Evolutionary conservation across 1,140 invertebrate genomes (phyloP).

Genomic region (Camponotus floridanus): DNA sequence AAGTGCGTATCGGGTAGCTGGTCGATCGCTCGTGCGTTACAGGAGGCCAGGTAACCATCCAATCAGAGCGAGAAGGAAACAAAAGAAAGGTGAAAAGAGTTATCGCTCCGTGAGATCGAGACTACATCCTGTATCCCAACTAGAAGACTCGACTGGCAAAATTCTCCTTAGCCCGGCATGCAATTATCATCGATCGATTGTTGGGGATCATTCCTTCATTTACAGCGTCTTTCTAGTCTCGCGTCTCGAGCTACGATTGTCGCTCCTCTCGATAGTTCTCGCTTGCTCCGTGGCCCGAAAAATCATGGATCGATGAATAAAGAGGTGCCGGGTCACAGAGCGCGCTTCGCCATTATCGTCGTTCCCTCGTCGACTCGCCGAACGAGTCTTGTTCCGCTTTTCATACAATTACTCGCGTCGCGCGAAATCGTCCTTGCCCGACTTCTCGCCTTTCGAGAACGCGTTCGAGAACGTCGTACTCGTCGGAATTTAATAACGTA

Average conservation of each 20-base stretch:
- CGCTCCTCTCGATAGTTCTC: constrained; percentile 7
- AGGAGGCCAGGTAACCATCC: constrained; percentile 75
- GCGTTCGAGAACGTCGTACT: constrained; percentile 11
- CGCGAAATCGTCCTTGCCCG: constrained; percentile 59
- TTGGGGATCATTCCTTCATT: constrained; percentile 53
- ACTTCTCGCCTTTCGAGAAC: constrained; percentile 63
- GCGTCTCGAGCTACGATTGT: neutral
- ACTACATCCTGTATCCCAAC: constrained; percentile 78
- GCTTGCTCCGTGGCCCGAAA: constrained; percentile 62
- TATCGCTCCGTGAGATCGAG: constrained; percentile 84
- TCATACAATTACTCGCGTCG: constrained; percentile 17
- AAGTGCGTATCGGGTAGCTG: constrained; percentile 67
- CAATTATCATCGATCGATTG: constrained; percentile 78
- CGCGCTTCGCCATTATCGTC: constrained; percentile 14
- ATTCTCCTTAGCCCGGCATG: constrained; percentile 59
- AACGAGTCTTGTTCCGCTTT: constrained; percentile 16
- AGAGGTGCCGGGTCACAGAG: constrained; percentile 61
- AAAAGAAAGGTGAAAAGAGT: constrained; percentile 86
- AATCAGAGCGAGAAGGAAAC: constrained; percentile 86
- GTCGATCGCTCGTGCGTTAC: constrained; percentile 72
- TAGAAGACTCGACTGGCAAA: constrained; percentile 58
- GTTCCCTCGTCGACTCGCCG: neutral
- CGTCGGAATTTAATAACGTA: constrained; percentile 41
- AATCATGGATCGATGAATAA: constrained; percentile 64
- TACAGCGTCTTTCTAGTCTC: neutral